Evolutionary conservation across 2,113 vertebrate species (phyloP).

Genomic region (Phrynosoma blainvillii): DNA sequence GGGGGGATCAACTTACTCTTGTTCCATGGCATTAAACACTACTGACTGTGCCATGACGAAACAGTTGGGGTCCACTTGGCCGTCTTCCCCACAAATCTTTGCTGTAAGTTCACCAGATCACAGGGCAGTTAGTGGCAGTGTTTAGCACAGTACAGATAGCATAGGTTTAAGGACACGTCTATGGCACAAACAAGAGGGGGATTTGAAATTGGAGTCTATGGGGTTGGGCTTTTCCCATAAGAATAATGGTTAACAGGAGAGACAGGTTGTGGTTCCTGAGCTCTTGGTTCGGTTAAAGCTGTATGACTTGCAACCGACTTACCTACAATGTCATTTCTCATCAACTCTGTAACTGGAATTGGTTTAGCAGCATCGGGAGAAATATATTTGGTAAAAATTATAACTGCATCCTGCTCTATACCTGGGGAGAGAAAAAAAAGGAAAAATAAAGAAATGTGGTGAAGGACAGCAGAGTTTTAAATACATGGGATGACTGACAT

Average conservation of each 20-base stretch:
- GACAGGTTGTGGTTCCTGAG: no score
- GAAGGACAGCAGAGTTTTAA: no score
- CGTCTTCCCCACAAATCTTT: slow-evolving; percentile 97
- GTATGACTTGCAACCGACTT: slow-evolving; percentile 57
- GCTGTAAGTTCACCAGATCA: slow-evolving; percentile 75
- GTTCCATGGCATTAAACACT: slow-evolving; percentile 90
- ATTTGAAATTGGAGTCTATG: background rate
- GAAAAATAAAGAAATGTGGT: no score
- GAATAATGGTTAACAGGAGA: no score
- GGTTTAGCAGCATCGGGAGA: slow-evolving; percentile 96
- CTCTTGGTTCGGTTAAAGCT: no score
- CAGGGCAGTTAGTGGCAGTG: background rate
- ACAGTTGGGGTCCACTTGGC: slow-evolving; percentile 97
- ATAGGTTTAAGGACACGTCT: background rate
- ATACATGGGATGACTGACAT: no score
- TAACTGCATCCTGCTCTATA: slow-evolving; percentile 97
- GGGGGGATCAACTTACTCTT: slow-evolving; percentile 85
- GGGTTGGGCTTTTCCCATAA: background rate
- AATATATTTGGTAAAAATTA: slow-evolving; percentile 97
- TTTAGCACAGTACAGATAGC: background rate
- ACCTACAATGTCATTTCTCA: slow-evolving; percentile 98
- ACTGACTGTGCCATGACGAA: slow-evolving; percentile 92
- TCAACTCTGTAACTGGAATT: slow-evolving; percentile 94
- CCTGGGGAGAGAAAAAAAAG: slow-evolving; percentile 69
- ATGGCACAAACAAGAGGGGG: background rate